Evolutionary conservation across 2,797 vertebrate species (phyloP).

Genomic region (Intellagama lesueurii): DNA sequence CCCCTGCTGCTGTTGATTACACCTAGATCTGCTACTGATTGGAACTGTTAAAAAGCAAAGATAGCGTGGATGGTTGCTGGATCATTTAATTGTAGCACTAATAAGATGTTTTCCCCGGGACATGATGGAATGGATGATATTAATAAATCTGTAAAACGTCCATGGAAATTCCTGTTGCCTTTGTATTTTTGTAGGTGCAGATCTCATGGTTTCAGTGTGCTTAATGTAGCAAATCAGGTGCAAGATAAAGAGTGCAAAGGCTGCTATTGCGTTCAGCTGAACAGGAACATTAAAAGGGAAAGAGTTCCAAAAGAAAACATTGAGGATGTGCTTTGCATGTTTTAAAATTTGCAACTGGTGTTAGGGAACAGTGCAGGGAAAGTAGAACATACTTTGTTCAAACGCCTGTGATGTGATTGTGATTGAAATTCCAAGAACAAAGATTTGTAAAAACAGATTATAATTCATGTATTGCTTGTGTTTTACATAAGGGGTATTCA

Average conservation of each 20-base stretch:
- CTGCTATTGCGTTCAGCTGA: slow-evolving; percentile 32
- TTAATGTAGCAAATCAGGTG: not conserved
- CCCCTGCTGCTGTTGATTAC: slow-evolving; percentile 89
- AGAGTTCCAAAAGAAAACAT: not conserved
- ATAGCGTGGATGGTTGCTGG: slow-evolving; percentile 81
- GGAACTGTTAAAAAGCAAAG: slow-evolving; percentile 86
- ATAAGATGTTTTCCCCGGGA: slow-evolving; percentile 77
- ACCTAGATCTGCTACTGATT: slow-evolving; percentile 88
- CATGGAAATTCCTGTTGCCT: slow-evolving; percentile 62
- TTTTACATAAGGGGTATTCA: not conserved
- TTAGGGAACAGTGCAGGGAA: slow-evolving; percentile 49
- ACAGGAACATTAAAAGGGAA: not conserved
- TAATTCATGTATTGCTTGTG: not conserved
- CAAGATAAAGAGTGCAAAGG: slow-evolving; percentile 31
- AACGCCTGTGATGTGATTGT: not conserved
- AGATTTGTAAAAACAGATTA: not conserved
- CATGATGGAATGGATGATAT: slow-evolving; percentile 68
- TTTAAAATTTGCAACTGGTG: slow-evolving; percentile 42
- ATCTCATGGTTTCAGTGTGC: slow-evolving; percentile 29
- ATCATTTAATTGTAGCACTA: slow-evolving; percentile 84
- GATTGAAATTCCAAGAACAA: slow-evolving; percentile 6
- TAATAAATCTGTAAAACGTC: slow-evolving; percentile 64
- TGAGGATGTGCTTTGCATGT: slow-evolving; percentile 32
- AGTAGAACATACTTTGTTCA: slow-evolving; percentile 46
- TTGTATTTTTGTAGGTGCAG: slow-evolving; percentile 57